phyloP scores from a whole-genome alignment of 2,888 invertebrate species.

The Pollenia angustigena region DNA sequence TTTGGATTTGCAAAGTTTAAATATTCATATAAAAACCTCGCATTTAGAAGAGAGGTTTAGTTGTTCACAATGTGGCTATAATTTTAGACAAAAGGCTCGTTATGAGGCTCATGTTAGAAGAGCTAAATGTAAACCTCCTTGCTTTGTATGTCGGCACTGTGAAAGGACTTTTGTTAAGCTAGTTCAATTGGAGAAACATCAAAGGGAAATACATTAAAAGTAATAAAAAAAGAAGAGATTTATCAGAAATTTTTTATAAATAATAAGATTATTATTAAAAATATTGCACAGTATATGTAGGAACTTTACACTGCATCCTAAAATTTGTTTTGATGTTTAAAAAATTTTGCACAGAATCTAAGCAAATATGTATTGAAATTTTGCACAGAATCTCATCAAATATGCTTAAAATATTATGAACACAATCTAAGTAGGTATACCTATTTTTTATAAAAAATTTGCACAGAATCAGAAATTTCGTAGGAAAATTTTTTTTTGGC shows the following conservation, averaged over 20 bases:
- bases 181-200: conserved; percentile 63
- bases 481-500: too few species aligned
- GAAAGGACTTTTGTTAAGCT: conserved; percentile 55
- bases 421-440: too few species aligned
- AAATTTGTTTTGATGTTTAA: too few species aligned
- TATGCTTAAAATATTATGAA: too few species aligned
- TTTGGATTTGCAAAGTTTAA: conserved; percentile 40
- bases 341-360: too few species aligned
- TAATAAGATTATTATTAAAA: neutral
- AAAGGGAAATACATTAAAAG: conserved; percentile 46
- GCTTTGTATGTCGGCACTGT: conserved; percentile 65
- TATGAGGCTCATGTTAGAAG: conserved; percentile 60
- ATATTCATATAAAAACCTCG: conserved; percentile 53
- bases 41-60: conserved; percentile 52
- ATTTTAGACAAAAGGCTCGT: conserved; percentile 57
- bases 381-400: too few species aligned
- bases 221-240: neutral
- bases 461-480: too few species aligned
- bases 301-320: too few species aligned
- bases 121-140: conserved; percentile 60
- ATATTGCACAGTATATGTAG: too few species aligned
- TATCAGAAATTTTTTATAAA: neutral
- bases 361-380: too few species aligned
- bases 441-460: too few species aligned
- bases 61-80: conserved; percentile 66